Evolutionary conservation across 2,888 invertebrate species (phyloP), one percentile per base, ranked within the genome.

Genomic region (Cordylochernes scorpioides): DNA sequence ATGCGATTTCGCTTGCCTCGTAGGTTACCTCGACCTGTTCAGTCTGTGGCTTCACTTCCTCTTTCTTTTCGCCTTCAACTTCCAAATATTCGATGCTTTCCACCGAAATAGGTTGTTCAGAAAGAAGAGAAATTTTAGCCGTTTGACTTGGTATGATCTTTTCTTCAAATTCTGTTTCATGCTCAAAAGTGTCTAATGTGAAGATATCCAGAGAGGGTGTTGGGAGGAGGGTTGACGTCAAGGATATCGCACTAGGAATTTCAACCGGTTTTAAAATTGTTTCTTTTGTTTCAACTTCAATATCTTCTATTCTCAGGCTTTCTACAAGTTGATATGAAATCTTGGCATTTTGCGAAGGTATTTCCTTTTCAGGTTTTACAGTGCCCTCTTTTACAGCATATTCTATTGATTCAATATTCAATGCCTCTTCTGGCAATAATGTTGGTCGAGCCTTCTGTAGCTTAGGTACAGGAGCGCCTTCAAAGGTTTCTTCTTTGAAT

Each of bases 261-360:
- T 17, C 9, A 29, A 31, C 24, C 13, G 22, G 18, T 31, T 33
- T 31, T 8, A 38, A 12, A 16, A 15, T 13, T n/a, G 10, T 30
- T 22, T 38, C 38, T n/a, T 18, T 25, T 13, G 24, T 5, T 12
- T 17, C 33, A 8, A 26, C 16, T 29, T 33, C 30, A 6, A 28
- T 28, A 32, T 33, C 31, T 30, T 33, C 31, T 18, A 38, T 24
- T 15, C 16, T 15, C 21, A 38, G 1, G 7, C 35, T 35, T 18
- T 33, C 29, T 25, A 33, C 29, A 4, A 25, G 5, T 7, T 25
- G 16, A 6, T 33, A n/a, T 13, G 22, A 12, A 15, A 29, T 10
- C 3, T 9, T 7, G 5, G 33, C 31, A 21, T 27, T 35, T 18
- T 35, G 30, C 13, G n/a, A 13, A 6, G 8, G 15, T 15, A 30